Percentiles rank a stretch among this genome's conserved stretches.
Conservation (phyloP, 2,113 vertebrate genomes). For the Corvus cornix region DNA sequence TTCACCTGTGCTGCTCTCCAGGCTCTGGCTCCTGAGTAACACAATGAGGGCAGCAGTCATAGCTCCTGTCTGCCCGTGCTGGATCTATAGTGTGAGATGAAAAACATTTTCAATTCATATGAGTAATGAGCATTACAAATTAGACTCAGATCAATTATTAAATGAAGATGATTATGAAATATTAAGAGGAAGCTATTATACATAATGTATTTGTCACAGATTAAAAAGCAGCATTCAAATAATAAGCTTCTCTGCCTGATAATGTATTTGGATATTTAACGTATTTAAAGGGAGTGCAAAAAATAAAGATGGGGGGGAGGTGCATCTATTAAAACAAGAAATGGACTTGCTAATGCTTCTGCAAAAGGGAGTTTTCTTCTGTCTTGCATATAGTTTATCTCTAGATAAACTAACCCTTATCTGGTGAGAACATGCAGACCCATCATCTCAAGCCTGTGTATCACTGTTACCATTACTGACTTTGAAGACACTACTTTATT, state of each 20-base stretch:
- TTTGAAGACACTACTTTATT: background rate
- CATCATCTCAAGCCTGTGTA: background rate
- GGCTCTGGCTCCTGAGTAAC: background rate
- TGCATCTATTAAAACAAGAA: background rate
- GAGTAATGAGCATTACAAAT: conserved; percentile 35
- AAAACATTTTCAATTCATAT: conserved; percentile 15
- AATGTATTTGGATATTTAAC: background rate
- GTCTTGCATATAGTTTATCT: background rate
- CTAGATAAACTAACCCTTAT: background rate
- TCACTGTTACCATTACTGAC: background rate
- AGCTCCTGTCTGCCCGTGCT: background rate
- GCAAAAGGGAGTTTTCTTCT: background rate
- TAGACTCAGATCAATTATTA: conserved; percentile 43
- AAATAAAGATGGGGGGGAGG: background rate
- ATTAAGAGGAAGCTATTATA: conserved; percentile 35
- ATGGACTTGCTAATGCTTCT: background rate
- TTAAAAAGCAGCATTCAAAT: background rate
- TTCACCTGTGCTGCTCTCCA: background rate
- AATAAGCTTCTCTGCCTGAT: background rate
- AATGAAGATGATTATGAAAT: conserved; percentile 38
- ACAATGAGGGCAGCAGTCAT: accelerated
- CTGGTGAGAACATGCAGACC: background rate
- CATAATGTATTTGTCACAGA: conserved; percentile 31
- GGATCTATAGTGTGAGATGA: background rate
- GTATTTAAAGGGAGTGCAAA: background rate